phyloP scores from a whole-genome alignment of 2,888 invertebrate species.

The Doris montereyensis region DNA sequence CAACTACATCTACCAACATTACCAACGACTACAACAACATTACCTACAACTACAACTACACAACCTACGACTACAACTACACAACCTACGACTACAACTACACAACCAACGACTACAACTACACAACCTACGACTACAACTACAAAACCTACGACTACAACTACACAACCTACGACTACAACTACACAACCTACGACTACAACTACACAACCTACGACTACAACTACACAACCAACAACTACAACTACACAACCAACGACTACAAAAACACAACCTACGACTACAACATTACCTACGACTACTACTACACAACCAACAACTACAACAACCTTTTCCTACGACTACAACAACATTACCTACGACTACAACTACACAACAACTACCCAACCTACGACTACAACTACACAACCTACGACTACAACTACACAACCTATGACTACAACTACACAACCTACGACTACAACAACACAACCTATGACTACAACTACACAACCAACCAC shows the following conservation, averaged over 20 bases:
- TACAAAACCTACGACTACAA: too few species aligned
- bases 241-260: not conserved
- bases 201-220: not conserved
- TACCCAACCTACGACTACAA: conserved; percentile 15
- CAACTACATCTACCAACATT: not conserved
- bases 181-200: not conserved
- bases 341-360: not conserved
- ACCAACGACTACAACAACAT: not conserved
- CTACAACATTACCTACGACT: not conserved
- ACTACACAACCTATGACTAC: not conserved
- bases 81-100: not conserved
- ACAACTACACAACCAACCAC: not conserved
- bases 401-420: not conserved
- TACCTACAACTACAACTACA: not conserved
- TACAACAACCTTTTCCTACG: not conserved
- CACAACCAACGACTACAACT: not conserved
- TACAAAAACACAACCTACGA: not conserved
- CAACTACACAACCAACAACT: not conserved
- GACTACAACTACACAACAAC: not conserved
- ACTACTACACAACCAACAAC: not conserved
- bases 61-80: not conserved
- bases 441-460: not conserved
- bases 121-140: not conserved
- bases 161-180: not conserved
- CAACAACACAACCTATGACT: not conserved